These are phyloP conservation scores for Caracal caracal DNA, from an alignment of 2,113 vertebrate species.

Conservation along the genomic window DNA sequence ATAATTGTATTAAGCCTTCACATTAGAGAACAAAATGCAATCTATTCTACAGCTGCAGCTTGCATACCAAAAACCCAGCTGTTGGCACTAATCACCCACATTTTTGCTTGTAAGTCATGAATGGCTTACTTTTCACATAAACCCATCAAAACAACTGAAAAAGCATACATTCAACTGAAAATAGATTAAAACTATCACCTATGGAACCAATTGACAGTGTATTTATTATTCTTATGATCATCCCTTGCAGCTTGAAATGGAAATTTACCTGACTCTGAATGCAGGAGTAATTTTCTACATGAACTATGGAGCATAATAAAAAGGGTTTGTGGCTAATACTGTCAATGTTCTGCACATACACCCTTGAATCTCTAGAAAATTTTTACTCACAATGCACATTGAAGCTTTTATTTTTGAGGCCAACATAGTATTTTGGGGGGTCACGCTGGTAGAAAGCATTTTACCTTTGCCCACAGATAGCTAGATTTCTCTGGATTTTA, in stretches of 20 bases:
- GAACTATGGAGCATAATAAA: conserved; percentile 15
- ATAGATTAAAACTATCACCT: not conserved
- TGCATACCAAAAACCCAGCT: not conserved
- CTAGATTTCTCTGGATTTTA: conserved; percentile 17
- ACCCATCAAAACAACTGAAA: not conserved
- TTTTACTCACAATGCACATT: not conserved
- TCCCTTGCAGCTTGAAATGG: not conserved
- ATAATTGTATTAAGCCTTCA: not conserved
- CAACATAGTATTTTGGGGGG: not conserved
- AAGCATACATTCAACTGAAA: not conserved
- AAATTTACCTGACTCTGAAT: conserved; percentile 29
- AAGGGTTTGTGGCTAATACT: not conserved
- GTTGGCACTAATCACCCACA: not conserved
- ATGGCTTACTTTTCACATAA: conserved; percentile 6
- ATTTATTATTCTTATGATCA: not conserved
- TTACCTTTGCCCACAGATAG: not conserved
- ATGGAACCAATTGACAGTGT: not conserved
- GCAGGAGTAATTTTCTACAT: not conserved
- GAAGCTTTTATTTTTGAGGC: conserved; percentile 17
- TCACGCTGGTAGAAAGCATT: conserved; percentile 25
- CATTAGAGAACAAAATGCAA: not conserved
- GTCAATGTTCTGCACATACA: not conserved
- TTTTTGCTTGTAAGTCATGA: conserved; percentile 23
- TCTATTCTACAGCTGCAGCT: not conserved
- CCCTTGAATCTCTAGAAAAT: not conserved